Evolutionary conservation across 2,888 invertebrate genomes (phyloP).

Genomic region (Morpho deidamia): DNA sequence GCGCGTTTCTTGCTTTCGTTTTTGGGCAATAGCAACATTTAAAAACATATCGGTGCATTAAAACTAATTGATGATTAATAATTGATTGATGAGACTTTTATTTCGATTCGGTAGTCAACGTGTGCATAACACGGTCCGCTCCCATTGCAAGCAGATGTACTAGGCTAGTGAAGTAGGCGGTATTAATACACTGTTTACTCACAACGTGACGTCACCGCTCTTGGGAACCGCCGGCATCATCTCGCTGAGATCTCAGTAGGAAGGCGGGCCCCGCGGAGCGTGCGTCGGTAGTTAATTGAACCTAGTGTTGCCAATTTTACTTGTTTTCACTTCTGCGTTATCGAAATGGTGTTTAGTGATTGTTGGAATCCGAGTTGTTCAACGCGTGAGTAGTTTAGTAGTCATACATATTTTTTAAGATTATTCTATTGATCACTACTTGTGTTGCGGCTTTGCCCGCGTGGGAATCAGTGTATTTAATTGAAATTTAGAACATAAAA

Average conservation of each 20-base stretch:
- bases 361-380: constrained; percentile 54
- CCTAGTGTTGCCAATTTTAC: too few relatives aligned
- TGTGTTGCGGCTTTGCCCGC: too few relatives aligned
- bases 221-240: constrained; percentile 5
- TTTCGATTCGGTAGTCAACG: background rate
- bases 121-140: constrained; percentile 21
- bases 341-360: constrained; percentile 60
- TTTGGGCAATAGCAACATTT: too few relatives aligned
- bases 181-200: constrained; percentile 55
- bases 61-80: too few relatives aligned
- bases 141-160: constrained; percentile 15
- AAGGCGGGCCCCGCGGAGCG: constrained; percentile 4
- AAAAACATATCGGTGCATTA: too few relatives aligned
- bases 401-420: too few relatives aligned
- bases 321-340: background rate
- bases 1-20: too few relatives aligned
- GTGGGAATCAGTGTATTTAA: too few relatives aligned
- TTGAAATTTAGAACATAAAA: too few relatives aligned
- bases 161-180: constrained; percentile 47
- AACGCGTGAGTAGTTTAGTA: constrained; percentile 39
- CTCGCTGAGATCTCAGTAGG: constrained; percentile 10
- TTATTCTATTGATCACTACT: too few relatives aligned
- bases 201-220: constrained; percentile 25
- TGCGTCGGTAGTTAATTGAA: too few relatives aligned
- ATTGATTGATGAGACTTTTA: too few relatives aligned